A percentile compares a stretch with the other conserved stretches of the same genome.
phyloP scores from a whole-genome alignment of 2,113 vertebrate species.

The Lethenteron reissneri region DNA sequence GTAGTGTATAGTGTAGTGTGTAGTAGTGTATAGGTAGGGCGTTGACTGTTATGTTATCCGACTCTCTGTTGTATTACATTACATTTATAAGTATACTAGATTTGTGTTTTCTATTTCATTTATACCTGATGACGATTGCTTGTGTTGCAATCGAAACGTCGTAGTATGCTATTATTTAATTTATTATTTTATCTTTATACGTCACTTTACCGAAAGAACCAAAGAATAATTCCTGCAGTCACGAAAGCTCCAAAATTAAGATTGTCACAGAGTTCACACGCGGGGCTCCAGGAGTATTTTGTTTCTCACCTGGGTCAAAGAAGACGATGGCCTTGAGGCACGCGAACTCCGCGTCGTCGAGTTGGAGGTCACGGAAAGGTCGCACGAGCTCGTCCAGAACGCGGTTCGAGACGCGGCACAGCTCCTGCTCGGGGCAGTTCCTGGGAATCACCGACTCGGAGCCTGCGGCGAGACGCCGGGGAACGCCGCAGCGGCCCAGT shows the following conservation, averaged over 20 bases:
- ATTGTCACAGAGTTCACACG: not conserved
- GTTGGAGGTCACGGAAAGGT: slow-evolving; percentile 38
- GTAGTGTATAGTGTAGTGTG: too few species aligned
- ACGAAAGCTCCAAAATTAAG: not conserved
- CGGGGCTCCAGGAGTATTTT: not conserved
- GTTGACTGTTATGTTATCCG: too few species aligned
- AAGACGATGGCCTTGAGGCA: slow-evolving; percentile 46
- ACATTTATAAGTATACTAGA: too few species aligned
- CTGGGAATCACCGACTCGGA: slow-evolving; percentile 48
- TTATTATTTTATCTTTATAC: too few species aligned
- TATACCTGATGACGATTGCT: too few species aligned
- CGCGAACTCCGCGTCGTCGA: slow-evolving; percentile 40
- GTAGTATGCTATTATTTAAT: too few species aligned
- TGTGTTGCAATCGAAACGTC: too few species aligned
- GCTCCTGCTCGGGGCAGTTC: slow-evolving; percentile 36
- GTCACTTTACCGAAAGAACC: too few species aligned
- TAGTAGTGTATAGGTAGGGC: too few species aligned
- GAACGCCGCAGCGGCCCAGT: not conserved
- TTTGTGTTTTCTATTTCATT: too few species aligned
- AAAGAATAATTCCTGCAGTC: too few species aligned
- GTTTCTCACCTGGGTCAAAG: slow-evolving; percentile 34
- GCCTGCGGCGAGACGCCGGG: slow-evolving; percentile 17
- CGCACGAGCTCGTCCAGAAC: slow-evolving; percentile 46
- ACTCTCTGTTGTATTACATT: too few species aligned
- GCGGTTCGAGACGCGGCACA: slow-evolving; percentile 33